phyloP scores from a whole-genome alignment of 2,113 vertebrate species.

The Laticauda laticaudata region DNA sequence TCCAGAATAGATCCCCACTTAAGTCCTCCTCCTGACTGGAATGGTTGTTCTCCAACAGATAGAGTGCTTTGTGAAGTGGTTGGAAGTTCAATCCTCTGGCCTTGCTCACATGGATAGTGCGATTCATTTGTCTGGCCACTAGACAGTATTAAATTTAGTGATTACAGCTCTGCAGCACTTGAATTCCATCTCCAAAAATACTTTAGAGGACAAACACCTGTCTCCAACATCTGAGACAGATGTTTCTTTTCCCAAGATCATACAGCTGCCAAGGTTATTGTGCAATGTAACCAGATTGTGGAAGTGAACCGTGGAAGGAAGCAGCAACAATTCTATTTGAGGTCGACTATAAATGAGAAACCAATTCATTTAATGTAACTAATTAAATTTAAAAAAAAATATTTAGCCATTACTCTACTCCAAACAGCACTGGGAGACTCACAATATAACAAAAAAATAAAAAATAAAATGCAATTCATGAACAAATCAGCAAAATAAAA shows the following conservation, averaged over 20 bases:
- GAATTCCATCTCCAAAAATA: not conserved
- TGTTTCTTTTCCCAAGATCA: not conserved
- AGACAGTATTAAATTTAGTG: not conserved
- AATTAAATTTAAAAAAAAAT: not conserved
- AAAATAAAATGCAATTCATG: not conserved
- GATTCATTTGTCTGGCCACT: not conserved
- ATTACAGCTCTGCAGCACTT: not conserved
- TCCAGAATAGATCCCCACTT: not conserved
- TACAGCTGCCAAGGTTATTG: not conserved
- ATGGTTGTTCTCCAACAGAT: not conserved
- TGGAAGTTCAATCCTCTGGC: not conserved
- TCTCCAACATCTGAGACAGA: not conserved
- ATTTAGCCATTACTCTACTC: not conserved
- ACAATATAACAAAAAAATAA: not conserved
- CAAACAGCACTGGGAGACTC: not conserved
- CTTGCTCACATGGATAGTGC: not conserved
- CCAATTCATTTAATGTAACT: not conserved
- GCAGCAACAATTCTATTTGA: not conserved
- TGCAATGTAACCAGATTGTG: not conserved
- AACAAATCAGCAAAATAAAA: not conserved
- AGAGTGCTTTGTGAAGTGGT: not conserved
- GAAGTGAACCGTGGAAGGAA: not conserved
- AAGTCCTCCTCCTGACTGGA: not conserved
- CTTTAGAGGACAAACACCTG: not conserved
- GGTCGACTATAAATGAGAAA: not conserved